Evolutionary conservation across 2,797 vertebrate species (phyloP), one percentile per base, ranked within the genome.

Genomic region (Amblyopsis hoosieri): DNA sequence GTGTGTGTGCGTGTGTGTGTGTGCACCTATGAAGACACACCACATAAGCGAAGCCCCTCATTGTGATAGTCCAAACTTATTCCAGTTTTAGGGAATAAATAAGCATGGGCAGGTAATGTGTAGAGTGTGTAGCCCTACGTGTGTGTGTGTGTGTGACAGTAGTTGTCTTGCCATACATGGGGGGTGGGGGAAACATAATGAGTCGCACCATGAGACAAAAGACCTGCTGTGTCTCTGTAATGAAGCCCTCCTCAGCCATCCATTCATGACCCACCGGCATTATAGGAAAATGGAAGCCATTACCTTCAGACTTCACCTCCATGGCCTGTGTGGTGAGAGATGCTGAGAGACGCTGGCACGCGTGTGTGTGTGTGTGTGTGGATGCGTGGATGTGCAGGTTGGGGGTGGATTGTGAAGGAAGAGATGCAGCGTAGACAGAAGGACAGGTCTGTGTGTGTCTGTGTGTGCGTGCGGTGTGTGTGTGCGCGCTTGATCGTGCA

Each of bases 181-280:
- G 45, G n/a, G 50, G 54, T 14, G 37, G 9, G 74, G 81, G 78
- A 66, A 60, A 76, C 74, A 83, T 88, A 90, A 91, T 90, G 87
- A 93, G 93, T 93, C 92, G 89, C 90, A 92, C 84, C 84, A 79
- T 82, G 82, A 90, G 89, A 83, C 86, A 79, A 53, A 74, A 91
- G 81, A 83, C 89, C 91, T 72, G 83, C 85, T 85, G 87, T 77
- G 81, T 87, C 75, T 69, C 87, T 83, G 91, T 91, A 94, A 95
- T 93, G 91, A 93, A 91, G 73, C 86, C 31, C 75, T 85, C 84
- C 67, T 84, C 92, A 63, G 74, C 82, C 77, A 78, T 74, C 82
- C 79, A 92, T 92, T 91, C 59, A 86, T 94, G 93, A 94, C 93
- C 93, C 67, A 66, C 77, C 90, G 91, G 89, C 89, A 89, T 90